Percentiles rank a stretch among this genome's conserved stretches.
These are phyloP conservation scores for Bombus pascuorum DNA, from an alignment of 1,140 invertebrate genomes.

Conservation along the genomic window DNA sequence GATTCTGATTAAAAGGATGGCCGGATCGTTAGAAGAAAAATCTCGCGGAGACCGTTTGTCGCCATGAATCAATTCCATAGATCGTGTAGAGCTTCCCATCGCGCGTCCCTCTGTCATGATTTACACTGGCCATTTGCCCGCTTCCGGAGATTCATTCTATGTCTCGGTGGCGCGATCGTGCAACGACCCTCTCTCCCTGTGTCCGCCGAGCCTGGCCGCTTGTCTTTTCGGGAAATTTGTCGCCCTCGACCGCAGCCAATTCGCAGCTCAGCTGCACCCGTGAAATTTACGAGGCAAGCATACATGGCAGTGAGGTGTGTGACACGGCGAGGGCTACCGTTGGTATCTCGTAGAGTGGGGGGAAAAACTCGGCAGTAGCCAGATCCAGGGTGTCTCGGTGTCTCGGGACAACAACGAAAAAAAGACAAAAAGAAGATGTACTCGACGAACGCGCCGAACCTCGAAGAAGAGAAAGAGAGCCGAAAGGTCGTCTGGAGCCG, in stretches of 20 bases:
- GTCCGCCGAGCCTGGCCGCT: neutral
- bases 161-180: neutral
- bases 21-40: neutral
- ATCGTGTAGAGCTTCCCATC: conserved; percentile 16
- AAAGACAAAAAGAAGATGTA: neutral
- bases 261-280: conserved; percentile 38
- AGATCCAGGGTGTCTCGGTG: neutral
- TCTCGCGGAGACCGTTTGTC: neutral
- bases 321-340: neutral
- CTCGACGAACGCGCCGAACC: conserved; percentile 17
- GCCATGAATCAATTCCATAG: conserved; percentile 13
- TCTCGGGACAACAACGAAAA: neutral
- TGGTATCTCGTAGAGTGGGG: neutral
- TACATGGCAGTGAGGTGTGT: neutral
- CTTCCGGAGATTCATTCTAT: conserved; percentile 26
- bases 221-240: conserved; percentile 47
- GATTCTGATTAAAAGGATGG: neutral
- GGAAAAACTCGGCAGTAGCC: neutral
- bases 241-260: conserved; percentile 29
- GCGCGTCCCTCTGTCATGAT: conserved; percentile 6
- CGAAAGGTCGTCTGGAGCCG: conserved; percentile 14
- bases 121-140: conserved; percentile 34
- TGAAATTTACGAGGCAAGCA: conserved; percentile 35
- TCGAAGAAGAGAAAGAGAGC: neutral
- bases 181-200: neutral